phyloP scores from a whole-genome alignment of 2,888 invertebrate genomes.

The Alloscopus bannaensis region DNA sequence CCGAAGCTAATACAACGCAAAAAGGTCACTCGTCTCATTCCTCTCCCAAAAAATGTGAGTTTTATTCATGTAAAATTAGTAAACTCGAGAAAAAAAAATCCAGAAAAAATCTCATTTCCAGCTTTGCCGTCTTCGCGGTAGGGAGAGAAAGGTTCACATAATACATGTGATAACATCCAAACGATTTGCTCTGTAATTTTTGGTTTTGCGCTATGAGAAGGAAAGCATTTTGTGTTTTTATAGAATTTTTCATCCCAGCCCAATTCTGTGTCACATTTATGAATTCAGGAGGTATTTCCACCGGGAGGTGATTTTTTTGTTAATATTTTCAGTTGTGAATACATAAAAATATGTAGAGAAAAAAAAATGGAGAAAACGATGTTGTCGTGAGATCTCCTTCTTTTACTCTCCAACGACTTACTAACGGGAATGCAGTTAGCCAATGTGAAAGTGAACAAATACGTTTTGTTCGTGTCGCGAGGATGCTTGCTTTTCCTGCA shows the following conservation, averaged over 20 bases:
- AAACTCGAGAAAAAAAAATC: constrained; percentile 18
- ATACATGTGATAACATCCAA: constrained; percentile 50
- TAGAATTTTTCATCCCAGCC: neutral
- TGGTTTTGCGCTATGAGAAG: neutral
- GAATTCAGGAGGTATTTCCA: constrained; percentile 4
- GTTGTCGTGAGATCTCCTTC: too few species aligned
- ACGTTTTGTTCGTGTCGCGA: constrained; percentile 65
- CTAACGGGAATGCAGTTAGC: constrained; percentile 51
- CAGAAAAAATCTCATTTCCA: constrained; percentile 7
- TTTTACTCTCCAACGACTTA: too few species aligned
- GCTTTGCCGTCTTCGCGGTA: constrained; percentile 5
- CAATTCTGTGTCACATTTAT: constrained; percentile 10
- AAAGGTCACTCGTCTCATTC: constrained; percentile 30
- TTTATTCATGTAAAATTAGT: neutral
- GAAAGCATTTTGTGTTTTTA: constrained; percentile 20
- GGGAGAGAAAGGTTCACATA: neutral
- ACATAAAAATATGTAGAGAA: constrained; percentile 23
- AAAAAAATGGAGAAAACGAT: constrained; percentile 34
- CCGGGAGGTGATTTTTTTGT: constrained; percentile 6
- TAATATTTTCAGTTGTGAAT: constrained; percentile 5
- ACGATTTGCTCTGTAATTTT: constrained; percentile 51
- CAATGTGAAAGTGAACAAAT: constrained; percentile 57
- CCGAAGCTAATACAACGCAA: constrained; percentile 18
- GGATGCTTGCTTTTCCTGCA: constrained; percentile 21
- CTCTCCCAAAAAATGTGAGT: too few species aligned